Conservation (phyloP, 1,140 invertebrate species). For the Nasonia longicornis region DNA sequence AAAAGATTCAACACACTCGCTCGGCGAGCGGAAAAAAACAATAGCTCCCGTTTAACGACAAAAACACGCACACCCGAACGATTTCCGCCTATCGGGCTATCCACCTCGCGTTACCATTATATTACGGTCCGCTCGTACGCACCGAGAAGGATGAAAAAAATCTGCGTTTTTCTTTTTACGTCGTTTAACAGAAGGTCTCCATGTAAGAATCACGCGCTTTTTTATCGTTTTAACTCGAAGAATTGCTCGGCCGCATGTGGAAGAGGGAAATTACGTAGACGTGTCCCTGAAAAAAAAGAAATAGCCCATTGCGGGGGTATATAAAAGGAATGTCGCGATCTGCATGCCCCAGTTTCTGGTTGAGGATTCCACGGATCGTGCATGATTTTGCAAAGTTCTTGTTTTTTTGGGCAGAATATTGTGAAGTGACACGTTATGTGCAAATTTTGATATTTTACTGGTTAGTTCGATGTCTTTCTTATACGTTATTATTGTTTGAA, state of each 20-base stretch:
- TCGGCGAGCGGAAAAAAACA: not conserved
- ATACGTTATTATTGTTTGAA: too few relatives aligned
- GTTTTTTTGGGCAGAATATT: not conserved
- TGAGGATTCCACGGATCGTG: not conserved
- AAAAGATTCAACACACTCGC: not conserved
- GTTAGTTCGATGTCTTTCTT: too few relatives aligned
- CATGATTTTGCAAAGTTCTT: too few relatives aligned
- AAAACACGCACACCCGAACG: not conserved
- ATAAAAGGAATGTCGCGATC: slow-evolving; percentile 29
- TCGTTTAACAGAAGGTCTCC: slow-evolving; percentile 17
- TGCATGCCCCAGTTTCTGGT: slow-evolving; percentile 10
- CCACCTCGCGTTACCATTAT: not conserved
- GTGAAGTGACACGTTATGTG: not conserved
- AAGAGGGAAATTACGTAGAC: slow-evolving; percentile 5
- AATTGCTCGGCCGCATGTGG: not conserved
- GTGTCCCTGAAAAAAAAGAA: slow-evolving; percentile 36
- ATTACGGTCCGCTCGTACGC: not conserved
- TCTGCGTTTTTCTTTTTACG: slow-evolving; percentile 21
- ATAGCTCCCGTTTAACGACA: not conserved
- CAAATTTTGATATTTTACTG: too few relatives aligned
- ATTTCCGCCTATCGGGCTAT: slow-evolving; percentile 1
- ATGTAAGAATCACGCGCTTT: slow-evolving; percentile 2
- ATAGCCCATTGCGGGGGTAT: slow-evolving; percentile 10
- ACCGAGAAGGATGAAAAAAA: not conserved
- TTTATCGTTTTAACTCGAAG: slow-evolving; percentile 4